Base-by-base conservation (phyloP, 2,113 vertebrate species). In the Myrmecobius fasciatus region DNA sequence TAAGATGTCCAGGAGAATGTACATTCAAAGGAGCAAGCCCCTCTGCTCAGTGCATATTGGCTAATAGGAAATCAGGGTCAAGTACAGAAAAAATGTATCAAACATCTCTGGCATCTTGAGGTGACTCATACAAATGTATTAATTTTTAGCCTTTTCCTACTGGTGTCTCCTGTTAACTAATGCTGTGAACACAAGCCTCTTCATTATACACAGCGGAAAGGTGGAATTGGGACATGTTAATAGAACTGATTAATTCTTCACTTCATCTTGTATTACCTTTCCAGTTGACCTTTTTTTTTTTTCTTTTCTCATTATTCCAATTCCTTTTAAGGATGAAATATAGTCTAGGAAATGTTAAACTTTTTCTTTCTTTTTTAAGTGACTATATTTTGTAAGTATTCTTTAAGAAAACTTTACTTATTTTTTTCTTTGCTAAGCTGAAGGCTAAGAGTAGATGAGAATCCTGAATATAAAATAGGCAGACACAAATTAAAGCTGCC, bases 221-320 rank as follows among this genome's bases (percentile, higher is more conserved):
- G 92, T 96, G 67, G 91, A 96, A 97, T 91, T 53, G 52, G 92
- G 96, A 96, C 96, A 94, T 98, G 95, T 97, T 97, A 95, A 95
- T 92, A 97, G 93, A 91, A 88, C 94, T 97, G 94, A 98, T 92
- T 93, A 94, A 96, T 97, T 96, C 92, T 97, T 98, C 94, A 96
- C 91, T 97, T 98, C 92, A 97, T 91, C 46, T 48, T 53, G 53
- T 25, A 92, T 53, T 91, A 91, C 97, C 96, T 95, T 92, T 91
- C 52, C 91, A 48, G 94, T 43, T 90, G 97, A 94, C 60, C 94
- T 97, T 96, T 97, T 83, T 83, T 20, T 53, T 67, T 75, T 43
- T 95, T 89, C 53, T 92, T 22, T 52, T 94, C 97, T 95, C 95
- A 92, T 95, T 97, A 67, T 36, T 96, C 75, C n/a, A 93, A 91